Percentiles rank a stretch among this genome's conserved stretches.
Conservation (phyloP, 2,113 vertebrate species). For the Pollimyrus isidori region DNA sequence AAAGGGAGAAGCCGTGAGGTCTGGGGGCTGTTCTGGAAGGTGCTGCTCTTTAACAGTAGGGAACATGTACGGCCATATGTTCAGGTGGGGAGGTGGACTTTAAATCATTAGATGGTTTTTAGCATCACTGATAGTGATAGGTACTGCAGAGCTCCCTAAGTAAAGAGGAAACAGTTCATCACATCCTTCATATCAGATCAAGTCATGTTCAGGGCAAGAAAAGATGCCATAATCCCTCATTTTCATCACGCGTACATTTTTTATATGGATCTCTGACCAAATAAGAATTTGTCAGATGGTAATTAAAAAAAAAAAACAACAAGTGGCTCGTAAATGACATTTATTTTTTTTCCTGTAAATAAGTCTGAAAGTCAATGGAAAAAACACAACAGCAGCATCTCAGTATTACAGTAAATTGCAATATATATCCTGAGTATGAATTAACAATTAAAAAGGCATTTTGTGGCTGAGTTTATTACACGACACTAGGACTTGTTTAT, state of each 20-base stretch:
- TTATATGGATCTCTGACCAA: neutral
- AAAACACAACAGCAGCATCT: neutral
- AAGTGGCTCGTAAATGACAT: neutral
- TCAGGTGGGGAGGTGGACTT: neutral
- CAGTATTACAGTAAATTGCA: neutral
- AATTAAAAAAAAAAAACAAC: neutral
- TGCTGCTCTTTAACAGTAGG: neutral
- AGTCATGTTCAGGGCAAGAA: neutral
- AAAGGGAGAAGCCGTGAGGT: neutral
- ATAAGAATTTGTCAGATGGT: neutral
- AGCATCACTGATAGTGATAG: neutral
- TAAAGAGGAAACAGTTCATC: neutral
- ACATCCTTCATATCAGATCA: neutral
- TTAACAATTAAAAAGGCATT: neutral
- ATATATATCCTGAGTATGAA: neutral
- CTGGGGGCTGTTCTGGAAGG: neutral
- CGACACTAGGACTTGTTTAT: neutral
- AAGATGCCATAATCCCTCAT: neutral
- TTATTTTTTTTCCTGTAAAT: neutral
- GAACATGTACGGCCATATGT: neutral
- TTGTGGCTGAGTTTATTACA: neutral
- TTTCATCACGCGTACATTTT: neutral
- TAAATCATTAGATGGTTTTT: neutral
- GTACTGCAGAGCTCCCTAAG: neutral
- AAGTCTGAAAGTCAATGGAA: neutral